Conservation (phyloP, 2,797 vertebrate genomes). For the Varecia variegata region DNA sequence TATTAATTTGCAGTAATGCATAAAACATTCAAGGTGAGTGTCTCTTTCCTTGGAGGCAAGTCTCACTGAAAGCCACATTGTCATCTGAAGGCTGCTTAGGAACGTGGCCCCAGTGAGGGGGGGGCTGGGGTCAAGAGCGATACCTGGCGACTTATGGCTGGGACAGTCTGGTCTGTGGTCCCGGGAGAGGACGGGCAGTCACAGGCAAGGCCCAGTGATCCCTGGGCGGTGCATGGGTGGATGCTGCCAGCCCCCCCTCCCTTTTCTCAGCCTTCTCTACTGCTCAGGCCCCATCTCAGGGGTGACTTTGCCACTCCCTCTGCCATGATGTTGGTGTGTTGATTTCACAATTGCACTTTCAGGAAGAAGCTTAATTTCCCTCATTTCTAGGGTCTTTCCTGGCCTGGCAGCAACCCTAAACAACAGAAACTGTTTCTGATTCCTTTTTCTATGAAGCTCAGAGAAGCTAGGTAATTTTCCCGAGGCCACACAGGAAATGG, state of each 20-base stretch:
- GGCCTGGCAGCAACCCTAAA: background rate
- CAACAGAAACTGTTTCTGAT: background rate
- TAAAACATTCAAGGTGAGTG: background rate
- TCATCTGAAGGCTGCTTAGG: background rate
- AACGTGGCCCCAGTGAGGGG: background rate
- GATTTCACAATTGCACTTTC: background rate
- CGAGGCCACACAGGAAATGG: background rate
- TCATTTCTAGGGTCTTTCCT: background rate
- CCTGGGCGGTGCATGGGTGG: fast-evolving
- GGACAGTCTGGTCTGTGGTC: background rate
- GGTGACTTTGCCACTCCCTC: background rate
- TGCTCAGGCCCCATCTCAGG: background rate
- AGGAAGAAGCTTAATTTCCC: background rate
- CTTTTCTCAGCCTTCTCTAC: background rate
- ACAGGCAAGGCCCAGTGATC: background rate
- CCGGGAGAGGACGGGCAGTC: background rate
- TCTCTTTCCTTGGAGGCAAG: background rate
- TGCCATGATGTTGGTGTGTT: background rate
- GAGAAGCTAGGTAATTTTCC: background rate
- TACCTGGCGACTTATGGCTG: background rate
- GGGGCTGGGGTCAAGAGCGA: background rate
- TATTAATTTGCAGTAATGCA: background rate
- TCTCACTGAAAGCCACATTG: background rate
- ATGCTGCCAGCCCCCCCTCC: background rate
- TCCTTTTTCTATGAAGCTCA: background rate